These are phyloP conservation scores for Leptopilina clavipes DNA, from an alignment of 1,140 invertebrate species.

Conservation along the genomic window DNA sequence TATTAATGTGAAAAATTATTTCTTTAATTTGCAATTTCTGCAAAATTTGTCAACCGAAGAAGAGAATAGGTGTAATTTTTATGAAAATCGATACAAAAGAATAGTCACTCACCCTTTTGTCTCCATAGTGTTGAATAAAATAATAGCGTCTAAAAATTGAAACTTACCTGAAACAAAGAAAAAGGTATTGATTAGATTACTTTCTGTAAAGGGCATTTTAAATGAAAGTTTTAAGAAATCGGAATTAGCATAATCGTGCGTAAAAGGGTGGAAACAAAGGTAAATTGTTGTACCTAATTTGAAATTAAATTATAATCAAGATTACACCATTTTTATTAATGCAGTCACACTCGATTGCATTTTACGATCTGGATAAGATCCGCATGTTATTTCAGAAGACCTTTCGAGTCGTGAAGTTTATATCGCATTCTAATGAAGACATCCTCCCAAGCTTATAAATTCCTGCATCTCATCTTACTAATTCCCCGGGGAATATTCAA, in stretches of 20 bases:
- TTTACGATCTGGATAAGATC: conserved; percentile 14
- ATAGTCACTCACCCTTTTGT: background rate
- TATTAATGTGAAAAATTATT: no score
- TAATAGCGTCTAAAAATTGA: background rate
- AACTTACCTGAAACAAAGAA: conserved; percentile 29
- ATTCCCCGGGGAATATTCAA: conserved; percentile 23
- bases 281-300: background rate
- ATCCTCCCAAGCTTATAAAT: conserved; percentile 30
- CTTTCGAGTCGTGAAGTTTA: conserved; percentile 29
- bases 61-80: no score
- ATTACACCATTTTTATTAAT: background rate
- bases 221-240: no score
- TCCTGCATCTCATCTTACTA: conserved; percentile 26
- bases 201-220: background rate
- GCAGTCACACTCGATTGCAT: conserved; percentile 4
- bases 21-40: no score
- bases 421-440: conserved; percentile 31
- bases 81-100: no score
- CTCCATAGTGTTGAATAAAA: background rate
- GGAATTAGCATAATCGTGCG: background rate
- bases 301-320: conserved; percentile 12
- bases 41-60: no score
- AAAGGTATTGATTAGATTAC: background rate
- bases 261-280: background rate
- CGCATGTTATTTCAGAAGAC: conserved; percentile 29